Base-by-base conservation (phyloP, 1,140 invertebrate genomes). In the Atta texana region DNA sequence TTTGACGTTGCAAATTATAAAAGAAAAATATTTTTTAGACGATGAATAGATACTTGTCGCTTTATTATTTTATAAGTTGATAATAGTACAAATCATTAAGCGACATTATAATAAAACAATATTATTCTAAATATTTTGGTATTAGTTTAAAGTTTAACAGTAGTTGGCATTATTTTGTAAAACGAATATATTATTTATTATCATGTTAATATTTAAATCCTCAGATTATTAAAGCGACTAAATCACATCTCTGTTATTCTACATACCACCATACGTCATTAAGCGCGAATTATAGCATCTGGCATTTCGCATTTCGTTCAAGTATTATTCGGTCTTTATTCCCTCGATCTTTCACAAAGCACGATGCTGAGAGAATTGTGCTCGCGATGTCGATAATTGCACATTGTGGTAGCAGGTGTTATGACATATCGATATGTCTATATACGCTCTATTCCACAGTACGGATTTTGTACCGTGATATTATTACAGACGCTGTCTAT, bases 381-480 rank as follows among this genome's bases (percentile, higher is more conserved):
- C 55, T 84, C 68, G 7, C 55, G 14, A 31, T 82, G 80, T 74
- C 80, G 53, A 84, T 84, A 84, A 84, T 75, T 51, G 55, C 21
- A 68, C 77, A 51, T 80, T 80, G 61, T 61, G 28, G 44, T 61
- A 82, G 55, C 55, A 82, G 55, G 80, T 82, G 68, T 74, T 84
- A 51, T 61, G 69, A 84, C 80, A 82, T 82, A 74, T 82, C 69
- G 80, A 84, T 84, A 75, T 51, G 80, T 74, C 55, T 84, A 61
- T 84, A 61, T 84, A 74, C 18, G 31, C 39, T 82, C 24, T 74
- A 59, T 72, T 74, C 53, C 28, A 34, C 39, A 82, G 39, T 59
- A 49, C 18, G 55, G 24, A 82, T 74, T 74, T 74, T 44, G 28
- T 39, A 24, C 12, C n/a, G 31, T 44, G 18, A 74, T 69, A 69